A percentile compares a stretch with the other conserved stretches of the same genome.
Conservation (phyloP, 2,888 invertebrate species). For the Tineola bisselliella region DNA sequence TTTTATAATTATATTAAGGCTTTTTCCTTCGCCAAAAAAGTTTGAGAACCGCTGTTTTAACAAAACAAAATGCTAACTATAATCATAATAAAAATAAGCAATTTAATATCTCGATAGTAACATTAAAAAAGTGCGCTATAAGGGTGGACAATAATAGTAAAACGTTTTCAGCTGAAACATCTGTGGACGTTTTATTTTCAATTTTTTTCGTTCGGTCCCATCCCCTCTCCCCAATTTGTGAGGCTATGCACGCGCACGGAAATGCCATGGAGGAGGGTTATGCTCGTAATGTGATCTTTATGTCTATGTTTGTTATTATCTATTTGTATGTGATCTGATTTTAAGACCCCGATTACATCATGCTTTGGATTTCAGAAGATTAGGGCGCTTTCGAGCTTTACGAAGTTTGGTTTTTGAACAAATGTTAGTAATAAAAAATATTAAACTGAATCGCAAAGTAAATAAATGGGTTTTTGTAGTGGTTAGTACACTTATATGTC, state of each 20-base stretch:
- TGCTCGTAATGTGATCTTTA: slow-evolving; percentile 1
- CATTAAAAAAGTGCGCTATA: background rate
- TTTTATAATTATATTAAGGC: too few relatives aligned
- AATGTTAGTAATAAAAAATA: too few relatives aligned
- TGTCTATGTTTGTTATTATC: background rate
- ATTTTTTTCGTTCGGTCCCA: background rate
- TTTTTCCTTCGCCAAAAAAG: too few relatives aligned
- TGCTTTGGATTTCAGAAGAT: background rate
- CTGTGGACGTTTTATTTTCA: slow-evolving; percentile 8
- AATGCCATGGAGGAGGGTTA: background rate
- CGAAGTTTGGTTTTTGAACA: too few relatives aligned
- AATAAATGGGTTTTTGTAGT: too few relatives aligned
- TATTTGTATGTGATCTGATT: background rate
- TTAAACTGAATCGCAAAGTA: too few relatives aligned
- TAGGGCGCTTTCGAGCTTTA: too few relatives aligned
- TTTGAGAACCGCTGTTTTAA: too few relatives aligned
- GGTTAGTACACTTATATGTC: too few relatives aligned
- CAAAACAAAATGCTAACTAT: too few relatives aligned
- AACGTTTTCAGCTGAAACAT: background rate
- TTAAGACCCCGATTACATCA: background rate
- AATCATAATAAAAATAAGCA: too few relatives aligned
- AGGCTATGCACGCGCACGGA: background rate
- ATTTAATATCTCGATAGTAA: too few relatives aligned
- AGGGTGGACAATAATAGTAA: background rate
- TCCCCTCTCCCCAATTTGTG: background rate